Base-by-base conservation (phyloP, 64 coral and sea anemone species). In the Actinia tenebrosa region DNA sequence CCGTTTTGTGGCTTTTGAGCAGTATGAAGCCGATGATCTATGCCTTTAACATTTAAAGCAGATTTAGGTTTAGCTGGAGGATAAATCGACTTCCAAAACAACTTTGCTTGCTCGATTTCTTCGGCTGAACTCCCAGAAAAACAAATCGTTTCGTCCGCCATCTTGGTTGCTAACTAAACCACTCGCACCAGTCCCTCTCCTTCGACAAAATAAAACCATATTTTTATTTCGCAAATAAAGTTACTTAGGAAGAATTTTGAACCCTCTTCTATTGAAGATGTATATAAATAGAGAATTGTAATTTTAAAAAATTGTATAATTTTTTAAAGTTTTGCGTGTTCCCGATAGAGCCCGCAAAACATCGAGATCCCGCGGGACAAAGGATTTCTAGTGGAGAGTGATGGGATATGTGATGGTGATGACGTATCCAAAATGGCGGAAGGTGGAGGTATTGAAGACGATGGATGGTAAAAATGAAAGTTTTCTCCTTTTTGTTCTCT, bases 351-450 rank as follows among this genome's bases (percentile, higher is more conserved):
- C 79, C 45, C 79, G 46, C 45, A 50, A 50, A 44, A 3, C 18
- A 45, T 53, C 2, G 2, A 7, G 22, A 7, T 81, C 45, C 79
- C 50, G 43, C 79, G 44, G 55, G 45, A 46, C 54, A 60, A 58
- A 47, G 20, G 52, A 43, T 53, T 61, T 44, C 4, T 62, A 59
- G 56, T 61, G 83, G 45, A 19, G 94, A 53, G 88, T 72, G 59
- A 43, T 82, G 94, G 94, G 94, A 96, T 81, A 93, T 87, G 64
- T 80, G 82, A 83, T 84, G 91, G 82, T 92, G 94, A 93, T 96
- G 94, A 96, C 94, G 94, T 96, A 89, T 92, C 80, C 94, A 96
- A 96, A 50, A 96, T 96, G 94, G 94, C 94, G 94, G 94, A 96
- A 92, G 94, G 90, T 87, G 90, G 94, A 46, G 88, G 94, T 84